These are phyloP conservation scores for Pemphredon lugubris DNA, from an alignment of 2,888 invertebrate genomes.

Conservation along the genomic window DNA sequence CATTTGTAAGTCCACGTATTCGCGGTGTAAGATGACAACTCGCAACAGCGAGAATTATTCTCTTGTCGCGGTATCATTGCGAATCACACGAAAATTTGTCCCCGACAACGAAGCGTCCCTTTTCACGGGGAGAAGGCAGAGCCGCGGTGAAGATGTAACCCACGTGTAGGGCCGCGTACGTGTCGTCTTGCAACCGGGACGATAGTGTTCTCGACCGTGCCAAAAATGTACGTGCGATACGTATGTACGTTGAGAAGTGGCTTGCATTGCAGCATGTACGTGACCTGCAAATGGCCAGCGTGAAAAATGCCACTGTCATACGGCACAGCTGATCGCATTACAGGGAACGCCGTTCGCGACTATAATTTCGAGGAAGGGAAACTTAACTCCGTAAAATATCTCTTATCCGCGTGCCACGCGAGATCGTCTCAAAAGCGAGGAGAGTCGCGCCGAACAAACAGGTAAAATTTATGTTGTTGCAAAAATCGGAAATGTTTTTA, in stretches of 20 bases:
- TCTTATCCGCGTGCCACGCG: slow-evolving; percentile 9
- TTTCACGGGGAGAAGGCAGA: slow-evolving; percentile 26
- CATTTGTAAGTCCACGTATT: no score
- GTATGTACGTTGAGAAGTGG: slow-evolving; percentile 38
- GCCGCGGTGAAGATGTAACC: slow-evolving; percentile 51
- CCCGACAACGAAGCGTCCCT: slow-evolving; percentile 18
- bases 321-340: slow-evolving; percentile 69
- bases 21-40: no score
- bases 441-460: not conserved
- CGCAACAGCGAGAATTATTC: slow-evolving; percentile 44
- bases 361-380: slow-evolving; percentile 48
- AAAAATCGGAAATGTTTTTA: no score
- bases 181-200: slow-evolving; percentile 45
- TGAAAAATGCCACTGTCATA: slow-evolving; percentile 67
- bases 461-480: not conserved
- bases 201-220: slow-evolving; percentile 47
- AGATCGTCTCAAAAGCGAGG: not conserved
- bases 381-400: slow-evolving; percentile 27
- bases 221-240: slow-evolving; percentile 65
- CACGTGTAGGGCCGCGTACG: slow-evolving; percentile 50
- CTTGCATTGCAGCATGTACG: slow-evolving; percentile 66
- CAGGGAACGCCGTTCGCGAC: slow-evolving; percentile 42
- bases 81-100: slow-evolving; percentile 57
- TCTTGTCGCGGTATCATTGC: slow-evolving; percentile 39
- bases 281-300: slow-evolving; percentile 70